These are phyloP conservation scores for Cheirogaleus medius DNA, from an alignment of 2,113 vertebrate species.

Conservation along the genomic window DNA sequence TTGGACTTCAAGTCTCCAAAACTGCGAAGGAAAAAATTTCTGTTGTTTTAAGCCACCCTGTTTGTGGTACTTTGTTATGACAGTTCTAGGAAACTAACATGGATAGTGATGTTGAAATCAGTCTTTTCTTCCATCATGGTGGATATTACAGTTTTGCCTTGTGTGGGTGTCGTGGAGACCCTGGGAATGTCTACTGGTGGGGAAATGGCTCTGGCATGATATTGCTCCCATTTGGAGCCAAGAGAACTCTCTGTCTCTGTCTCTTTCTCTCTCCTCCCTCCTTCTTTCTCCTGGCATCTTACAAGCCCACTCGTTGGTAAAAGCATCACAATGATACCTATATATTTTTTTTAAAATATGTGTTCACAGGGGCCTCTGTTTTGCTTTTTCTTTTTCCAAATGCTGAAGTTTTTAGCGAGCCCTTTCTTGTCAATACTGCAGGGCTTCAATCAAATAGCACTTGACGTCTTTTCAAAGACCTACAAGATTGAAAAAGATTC, in stretches of 20 bases:
- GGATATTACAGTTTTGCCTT: not conserved
- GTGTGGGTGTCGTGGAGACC: not conserved
- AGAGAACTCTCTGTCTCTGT: not conserved
- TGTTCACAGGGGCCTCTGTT: conserved; percentile 3
- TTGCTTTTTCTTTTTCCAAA: conserved; percentile 53
- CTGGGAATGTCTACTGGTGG: not conserved
- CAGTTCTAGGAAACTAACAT: not conserved
- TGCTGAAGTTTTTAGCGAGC: conserved; percentile 6
- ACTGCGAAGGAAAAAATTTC: not conserved
- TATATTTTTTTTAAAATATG: conserved; percentile 8
- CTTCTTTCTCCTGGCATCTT: not conserved
- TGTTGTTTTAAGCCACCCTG: not conserved
- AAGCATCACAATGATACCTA: not conserved
- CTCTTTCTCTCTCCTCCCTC: not conserved
- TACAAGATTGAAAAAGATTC: conserved; percentile 31
- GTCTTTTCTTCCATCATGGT: not conserved
- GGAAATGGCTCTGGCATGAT: not conserved
- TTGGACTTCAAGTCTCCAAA: not conserved
- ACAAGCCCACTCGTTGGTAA: not conserved
- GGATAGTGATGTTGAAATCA: not conserved
- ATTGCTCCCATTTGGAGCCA: not conserved
- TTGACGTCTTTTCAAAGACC: conserved; percentile 63
- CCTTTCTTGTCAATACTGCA: conserved; percentile 9
- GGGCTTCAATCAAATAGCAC: conserved; percentile 40
- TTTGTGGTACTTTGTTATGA: not conserved